Evolutionary conservation across 1,140 invertebrate species (phyloP).

Genomic region (Drosophila watanabei): DNA sequence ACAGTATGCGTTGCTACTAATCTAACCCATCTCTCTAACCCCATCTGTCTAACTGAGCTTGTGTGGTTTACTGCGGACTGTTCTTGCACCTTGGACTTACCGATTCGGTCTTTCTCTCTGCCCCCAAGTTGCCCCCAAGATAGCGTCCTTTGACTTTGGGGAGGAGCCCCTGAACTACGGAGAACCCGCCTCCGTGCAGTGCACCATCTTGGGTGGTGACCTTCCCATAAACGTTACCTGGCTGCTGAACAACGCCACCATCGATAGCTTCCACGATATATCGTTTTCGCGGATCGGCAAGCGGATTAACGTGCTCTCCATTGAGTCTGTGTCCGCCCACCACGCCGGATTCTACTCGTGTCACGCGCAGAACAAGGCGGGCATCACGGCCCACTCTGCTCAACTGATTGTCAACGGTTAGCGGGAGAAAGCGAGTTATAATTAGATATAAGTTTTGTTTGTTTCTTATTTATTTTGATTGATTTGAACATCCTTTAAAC

Average conservation of each 20-base stretch:
- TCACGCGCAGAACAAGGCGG: constrained; percentile 89
- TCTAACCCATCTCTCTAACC: constrained; percentile 29
- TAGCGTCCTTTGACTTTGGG: constrained; percentile 90
- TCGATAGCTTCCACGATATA: constrained; percentile 86
- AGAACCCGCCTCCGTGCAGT: constrained; percentile 90
- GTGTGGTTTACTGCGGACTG: constrained; percentile 9
- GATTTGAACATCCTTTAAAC: constrained; percentile 13
- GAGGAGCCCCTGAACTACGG: constrained; percentile 90
- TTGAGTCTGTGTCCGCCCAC: constrained; percentile 86
- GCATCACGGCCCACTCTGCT: constrained; percentile 89
- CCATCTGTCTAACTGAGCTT: constrained; percentile 24
- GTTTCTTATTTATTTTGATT: constrained; percentile 32
- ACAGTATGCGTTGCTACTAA: constrained; percentile 42
- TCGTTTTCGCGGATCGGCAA: constrained; percentile 87
- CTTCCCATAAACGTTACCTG: constrained; percentile 89
- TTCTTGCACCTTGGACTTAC: constrained; percentile 10
- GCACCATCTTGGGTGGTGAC: constrained; percentile 90
- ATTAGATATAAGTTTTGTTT: constrained; percentile 17
- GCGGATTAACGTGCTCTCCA: constrained; percentile 86
- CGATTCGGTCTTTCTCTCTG: neutral
- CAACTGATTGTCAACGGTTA: constrained; percentile 91
- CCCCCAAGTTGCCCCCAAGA: constrained; percentile 88
- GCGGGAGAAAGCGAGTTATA: constrained; percentile 12
- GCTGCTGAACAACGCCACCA: constrained; percentile 88
- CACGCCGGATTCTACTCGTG: constrained; percentile 89